Evolutionary conservation across 2,888 invertebrate species (phyloP).

Genomic region (Oithona nana): DNA sequence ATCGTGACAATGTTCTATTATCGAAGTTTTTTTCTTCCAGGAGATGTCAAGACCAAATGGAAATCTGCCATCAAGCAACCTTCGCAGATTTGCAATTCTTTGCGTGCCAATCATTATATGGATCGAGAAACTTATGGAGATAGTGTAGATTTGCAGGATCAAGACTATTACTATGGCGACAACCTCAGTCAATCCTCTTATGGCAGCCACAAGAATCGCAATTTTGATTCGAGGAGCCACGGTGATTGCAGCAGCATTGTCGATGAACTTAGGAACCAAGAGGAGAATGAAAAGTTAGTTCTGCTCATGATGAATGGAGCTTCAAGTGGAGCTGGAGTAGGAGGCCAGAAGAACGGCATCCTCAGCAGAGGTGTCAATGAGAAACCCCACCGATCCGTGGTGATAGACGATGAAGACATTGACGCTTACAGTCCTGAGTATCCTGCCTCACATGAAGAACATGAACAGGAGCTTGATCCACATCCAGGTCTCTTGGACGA

Average conservation of each 20-base stretch:
- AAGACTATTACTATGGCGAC: conserved; percentile 17
- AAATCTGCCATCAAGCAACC: conserved; percentile 26
- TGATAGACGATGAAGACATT: conserved; percentile 3
- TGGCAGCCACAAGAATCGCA: conserved; percentile 73
- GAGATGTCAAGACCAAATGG: conserved; percentile 30
- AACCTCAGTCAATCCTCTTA: conserved; percentile 61
- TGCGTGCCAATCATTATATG: conserved; percentile 25
- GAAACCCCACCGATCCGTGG: not conserved
- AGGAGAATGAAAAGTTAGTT: not conserved
- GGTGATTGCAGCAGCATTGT: conserved; percentile 69
- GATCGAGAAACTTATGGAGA: not conserved
- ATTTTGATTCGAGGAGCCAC: conserved; percentile 74
- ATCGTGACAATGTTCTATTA: not conserved
- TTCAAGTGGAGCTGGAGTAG: not conserved
- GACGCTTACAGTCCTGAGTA: conserved; percentile 30
- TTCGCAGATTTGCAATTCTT: not conserved
- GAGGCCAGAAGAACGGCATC: conserved; percentile 34
- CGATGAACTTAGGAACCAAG: not conserved
- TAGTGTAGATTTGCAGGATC: not conserved
- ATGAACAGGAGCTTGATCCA: not conserved
- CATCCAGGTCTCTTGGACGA: not conserved
- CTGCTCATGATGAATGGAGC: not conserved
- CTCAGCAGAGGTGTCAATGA: not conserved
- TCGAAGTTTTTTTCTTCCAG: not conserved
- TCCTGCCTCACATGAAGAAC: conserved; percentile 30